Evolutionary conservation across 2,113 vertebrate genomes (phyloP).

Genomic region (Cercopithecus mona): DNA sequence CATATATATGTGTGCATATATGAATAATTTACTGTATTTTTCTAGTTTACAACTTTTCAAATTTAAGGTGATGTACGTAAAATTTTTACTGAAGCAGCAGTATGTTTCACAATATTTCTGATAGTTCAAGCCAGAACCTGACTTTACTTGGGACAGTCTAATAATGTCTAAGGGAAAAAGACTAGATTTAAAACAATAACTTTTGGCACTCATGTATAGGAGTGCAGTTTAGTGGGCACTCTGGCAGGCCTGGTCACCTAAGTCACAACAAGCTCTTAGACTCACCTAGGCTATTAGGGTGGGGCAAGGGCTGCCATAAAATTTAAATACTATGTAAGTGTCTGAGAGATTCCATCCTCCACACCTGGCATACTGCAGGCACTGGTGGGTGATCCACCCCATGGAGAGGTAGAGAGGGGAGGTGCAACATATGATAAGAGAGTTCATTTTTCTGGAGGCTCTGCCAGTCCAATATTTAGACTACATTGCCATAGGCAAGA

Average conservation of each 20-base stretch:
- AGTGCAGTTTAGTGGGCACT: not conserved
- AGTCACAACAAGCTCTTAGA: not conserved
- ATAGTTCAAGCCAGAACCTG: not conserved
- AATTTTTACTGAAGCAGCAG: slow-evolving; percentile 55
- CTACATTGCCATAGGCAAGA: slow-evolving; percentile 4
- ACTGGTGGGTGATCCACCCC: not conserved
- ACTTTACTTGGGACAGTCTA: not conserved
- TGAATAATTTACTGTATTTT: not conserved
- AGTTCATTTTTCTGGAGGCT: slow-evolving; percentile 57
- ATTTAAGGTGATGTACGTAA: slow-evolving; percentile 23
- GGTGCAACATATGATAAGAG: not conserved
- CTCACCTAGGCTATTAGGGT: not conserved
- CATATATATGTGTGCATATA: not conserved
- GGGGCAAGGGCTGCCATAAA: not conserved
- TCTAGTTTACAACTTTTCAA: not conserved
- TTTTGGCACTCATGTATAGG: not conserved
- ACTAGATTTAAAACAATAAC: not conserved
- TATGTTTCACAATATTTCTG: not conserved
- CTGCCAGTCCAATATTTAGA: slow-evolving; percentile 54
- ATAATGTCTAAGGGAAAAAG: not conserved
- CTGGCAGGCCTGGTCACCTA: not conserved
- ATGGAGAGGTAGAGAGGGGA: slow-evolving; percentile 8
- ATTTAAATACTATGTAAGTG: not conserved
- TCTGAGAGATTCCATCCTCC: not conserved
- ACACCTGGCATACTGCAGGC: not conserved